Conservation (phyloP, 2,888 invertebrate genomes). For the Orthonychiurus folsomi region DNA sequence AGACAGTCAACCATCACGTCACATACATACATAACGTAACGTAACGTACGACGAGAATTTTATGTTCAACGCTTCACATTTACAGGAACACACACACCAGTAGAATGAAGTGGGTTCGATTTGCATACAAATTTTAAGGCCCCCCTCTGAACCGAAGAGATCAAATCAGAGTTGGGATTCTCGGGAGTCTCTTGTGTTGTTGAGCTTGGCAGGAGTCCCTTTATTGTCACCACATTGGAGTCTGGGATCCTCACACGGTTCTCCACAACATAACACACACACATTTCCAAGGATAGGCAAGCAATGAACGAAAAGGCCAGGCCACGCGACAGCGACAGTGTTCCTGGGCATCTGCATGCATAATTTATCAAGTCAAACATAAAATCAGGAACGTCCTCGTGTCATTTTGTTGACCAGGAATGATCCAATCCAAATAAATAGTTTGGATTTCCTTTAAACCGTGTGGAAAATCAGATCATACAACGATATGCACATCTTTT, state of each 20-base stretch:
- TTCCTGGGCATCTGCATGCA: background rate
- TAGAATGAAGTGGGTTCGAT: background rate
- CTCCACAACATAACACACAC: background rate
- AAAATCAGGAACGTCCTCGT: background rate
- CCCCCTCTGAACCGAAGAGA: background rate
- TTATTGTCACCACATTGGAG: background rate
- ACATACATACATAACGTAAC: too few relatives aligned
- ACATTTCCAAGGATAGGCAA: background rate
- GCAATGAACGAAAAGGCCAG: too few relatives aligned
- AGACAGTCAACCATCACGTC: too few relatives aligned
- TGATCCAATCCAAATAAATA: too few relatives aligned
- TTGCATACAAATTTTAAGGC: background rate
- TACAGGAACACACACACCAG: background rate
- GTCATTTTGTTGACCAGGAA: background rate
- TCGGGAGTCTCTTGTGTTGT: background rate
- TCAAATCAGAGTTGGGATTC: conserved; percentile 1
- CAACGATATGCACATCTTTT: too few relatives aligned
- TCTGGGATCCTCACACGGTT: background rate
- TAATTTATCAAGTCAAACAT: background rate
- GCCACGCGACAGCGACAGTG: too few relatives aligned
- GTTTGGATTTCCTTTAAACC: too few relatives aligned
- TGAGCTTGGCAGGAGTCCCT: background rate
- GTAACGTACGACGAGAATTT: background rate
- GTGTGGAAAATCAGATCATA: too few relatives aligned
- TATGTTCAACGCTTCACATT: too few relatives aligned